Evolutionary conservation across 2,113 vertebrate species (phyloP), one percentile per base, ranked within the genome.

Genomic region (Lichenostomus cassidix): DNA sequence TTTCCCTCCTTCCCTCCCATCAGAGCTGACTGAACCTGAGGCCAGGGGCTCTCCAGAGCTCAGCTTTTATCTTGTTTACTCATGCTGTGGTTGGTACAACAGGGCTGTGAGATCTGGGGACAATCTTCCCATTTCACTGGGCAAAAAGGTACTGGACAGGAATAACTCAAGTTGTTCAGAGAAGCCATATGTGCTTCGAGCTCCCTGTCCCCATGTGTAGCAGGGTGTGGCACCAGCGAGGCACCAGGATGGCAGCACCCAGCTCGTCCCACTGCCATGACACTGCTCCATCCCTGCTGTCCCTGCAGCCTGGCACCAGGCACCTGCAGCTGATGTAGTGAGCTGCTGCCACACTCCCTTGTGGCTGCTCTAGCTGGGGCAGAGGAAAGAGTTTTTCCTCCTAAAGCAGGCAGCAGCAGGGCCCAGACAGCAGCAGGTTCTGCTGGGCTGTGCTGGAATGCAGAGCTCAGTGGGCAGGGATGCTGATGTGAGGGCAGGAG

Each of bases 381-480:
- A 74, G 12, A 67, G 73, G 28, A 55, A 56, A 14, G 24, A 25
- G 16, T 5, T 67, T 16, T 76, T 33, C 18, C 63, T 53, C 31
- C 58, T 5, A 23, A 33, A 37, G 37, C 59, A 25, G 6, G 13
- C 12, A 13, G 35, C 75, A 47, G 73, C 55, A 80, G 79, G 17
- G 42, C 41, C 24, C 87, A 55, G 39, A 9, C 17, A 5, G 4
- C 47, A 63, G 22, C 20, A 46, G 69, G 12, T 5, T 11, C 28
- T 35, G 55, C 46, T 3, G 1, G 21, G 19, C 29, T 19, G 59
- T 27, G 27, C 1, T 41, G 20, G 24, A 56, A 31, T 31, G 15
- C 8, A 6, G 41, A 21, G 4, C 6, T 1, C 0, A 0, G 23
- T 0, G 14, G 75, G 64, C 75, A 85, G 75, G 2, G 4, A 29